phyloP scores from a whole-genome alignment of 2,113 vertebrate genomes.

The Scortum barcoo region DNA sequence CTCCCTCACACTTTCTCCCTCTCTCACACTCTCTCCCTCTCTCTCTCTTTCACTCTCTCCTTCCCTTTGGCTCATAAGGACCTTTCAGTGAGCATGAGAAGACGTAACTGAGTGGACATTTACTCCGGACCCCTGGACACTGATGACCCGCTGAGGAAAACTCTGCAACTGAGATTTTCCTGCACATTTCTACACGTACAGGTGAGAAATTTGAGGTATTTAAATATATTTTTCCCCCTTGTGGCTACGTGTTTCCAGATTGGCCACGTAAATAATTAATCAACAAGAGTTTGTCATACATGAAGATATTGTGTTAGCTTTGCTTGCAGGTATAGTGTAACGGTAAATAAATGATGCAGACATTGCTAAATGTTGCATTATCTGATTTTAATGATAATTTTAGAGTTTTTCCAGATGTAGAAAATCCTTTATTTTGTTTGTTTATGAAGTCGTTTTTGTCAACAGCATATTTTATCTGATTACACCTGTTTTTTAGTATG shows the following conservation, averaged over 20 bases:
- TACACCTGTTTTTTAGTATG: background rate
- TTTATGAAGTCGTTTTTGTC: background rate
- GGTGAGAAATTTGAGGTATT: constrained; percentile 49
- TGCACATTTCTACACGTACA: constrained; percentile 53
- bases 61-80: constrained; percentile 47
- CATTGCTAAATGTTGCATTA: background rate
- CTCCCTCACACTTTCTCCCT: constrained; percentile 36
- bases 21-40: constrained; percentile 31
- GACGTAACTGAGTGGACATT: constrained; percentile 66
- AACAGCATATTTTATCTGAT: background rate
- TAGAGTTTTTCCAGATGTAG: background rate
- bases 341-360: background rate
- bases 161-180: constrained; percentile 53
- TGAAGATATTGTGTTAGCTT: background rate
- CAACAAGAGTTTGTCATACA: background rate
- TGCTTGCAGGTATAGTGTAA: background rate
- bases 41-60: constrained; percentile 27
- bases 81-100: constrained; percentile 66
- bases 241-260: background rate
- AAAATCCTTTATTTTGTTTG: background rate
- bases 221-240: background rate
- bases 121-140: constrained; percentile 49
- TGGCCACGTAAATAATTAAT: constrained; percentile 4
- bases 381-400: background rate
- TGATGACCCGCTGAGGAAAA: constrained; percentile 38